Evolutionary conservation across 1,140 invertebrate genomes (phyloP).

Genomic region (Drosophila kurseongensis): DNA sequence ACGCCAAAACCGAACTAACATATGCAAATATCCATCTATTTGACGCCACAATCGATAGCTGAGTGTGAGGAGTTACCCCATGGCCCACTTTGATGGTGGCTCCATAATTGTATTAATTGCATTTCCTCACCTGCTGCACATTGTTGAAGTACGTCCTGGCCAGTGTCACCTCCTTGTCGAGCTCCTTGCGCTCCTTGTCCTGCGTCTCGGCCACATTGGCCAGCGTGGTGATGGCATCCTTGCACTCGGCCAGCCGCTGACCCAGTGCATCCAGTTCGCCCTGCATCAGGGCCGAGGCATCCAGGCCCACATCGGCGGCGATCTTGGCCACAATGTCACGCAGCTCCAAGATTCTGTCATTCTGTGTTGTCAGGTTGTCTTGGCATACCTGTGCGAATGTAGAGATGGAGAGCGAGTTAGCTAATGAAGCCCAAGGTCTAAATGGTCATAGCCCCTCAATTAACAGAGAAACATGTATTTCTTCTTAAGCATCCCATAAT

Average conservation of each 20-base stretch:
- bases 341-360: conserved; percentile 88
- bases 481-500: background rate
- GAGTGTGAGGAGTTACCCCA: background rate
- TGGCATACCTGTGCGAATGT: conserved; percentile 88
- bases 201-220: conserved; percentile 90
- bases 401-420: conserved; percentile 23
- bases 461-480: conserved; percentile 10
- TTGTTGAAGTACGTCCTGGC: conserved; percentile 87
- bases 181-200: conserved; percentile 86
- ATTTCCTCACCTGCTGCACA: conserved; percentile 87
- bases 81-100: background rate
- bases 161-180: conserved; percentile 86
- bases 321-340: conserved; percentile 91
- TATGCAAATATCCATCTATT: conserved; percentile 46
- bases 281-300: conserved; percentile 88
- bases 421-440: conserved; percentile 33
- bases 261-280: conserved; percentile 92
- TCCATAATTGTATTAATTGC: conserved; percentile 21
- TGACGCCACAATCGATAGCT: conserved; percentile 60
- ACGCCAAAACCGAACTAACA: conserved; percentile 42
- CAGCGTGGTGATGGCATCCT: conserved; percentile 89
- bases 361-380: conserved; percentile 90
- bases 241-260: conserved; percentile 90
- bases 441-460: conserved; percentile 14
- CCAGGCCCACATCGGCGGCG: conserved; percentile 90